Percentiles rank a stretch among this genome's conserved stretches.
Conservation (phyloP, 2,113 vertebrate genomes). For the Neogobius melanostomus region DNA sequence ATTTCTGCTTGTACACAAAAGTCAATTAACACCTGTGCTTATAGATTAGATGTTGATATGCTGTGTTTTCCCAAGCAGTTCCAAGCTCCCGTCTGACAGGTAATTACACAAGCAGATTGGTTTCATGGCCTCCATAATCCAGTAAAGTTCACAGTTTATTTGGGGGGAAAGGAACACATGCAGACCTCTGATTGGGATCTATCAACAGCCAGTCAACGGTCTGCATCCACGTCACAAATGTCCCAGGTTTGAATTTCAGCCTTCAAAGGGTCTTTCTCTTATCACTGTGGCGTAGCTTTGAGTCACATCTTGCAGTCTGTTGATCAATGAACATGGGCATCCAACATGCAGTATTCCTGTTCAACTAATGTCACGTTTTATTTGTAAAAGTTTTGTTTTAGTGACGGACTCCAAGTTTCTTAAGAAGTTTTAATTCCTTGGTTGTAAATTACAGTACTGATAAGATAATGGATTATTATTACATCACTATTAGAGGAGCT, state of each 20-base stretch:
- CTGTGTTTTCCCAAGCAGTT: slow-evolving; percentile 64
- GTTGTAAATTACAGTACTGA: not conserved
- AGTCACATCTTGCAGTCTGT: slow-evolving; percentile 15
- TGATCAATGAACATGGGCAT: slow-evolving; percentile 26
- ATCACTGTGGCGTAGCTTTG: slow-evolving; percentile 9
- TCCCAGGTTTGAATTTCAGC: slow-evolving; percentile 16
- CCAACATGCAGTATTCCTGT: slow-evolving; percentile 6
- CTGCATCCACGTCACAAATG: slow-evolving; percentile 15
- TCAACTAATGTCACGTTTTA: slow-evolving; percentile 1
- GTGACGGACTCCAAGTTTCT: too few species aligned
- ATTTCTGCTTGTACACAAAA: slow-evolving; percentile 13
- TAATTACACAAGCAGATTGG: slow-evolving; percentile 79
- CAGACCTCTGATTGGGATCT: slow-evolving; percentile 51
- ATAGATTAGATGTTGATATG: slow-evolving; percentile 66
- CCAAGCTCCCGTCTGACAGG: slow-evolving; percentile 74
- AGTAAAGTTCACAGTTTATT: slow-evolving; percentile 75
- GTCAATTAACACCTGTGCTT: slow-evolving; percentile 55
- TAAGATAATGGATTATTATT: slow-evolving; percentile 20
- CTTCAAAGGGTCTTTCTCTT: slow-evolving; percentile 25
- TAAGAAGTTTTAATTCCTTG: too few species aligned
- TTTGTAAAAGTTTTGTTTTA: too few species aligned
- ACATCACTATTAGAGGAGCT: slow-evolving; percentile 16
- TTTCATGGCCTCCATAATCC: slow-evolving; percentile 67
- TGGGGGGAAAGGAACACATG: slow-evolving; percentile 48
- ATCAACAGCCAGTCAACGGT: slow-evolving; percentile 26